Evolutionary conservation across 2,113 vertebrate species (phyloP), one percentile per base, ranked within the genome.

Genomic region (Cyprinodon brontotheroides): DNA sequence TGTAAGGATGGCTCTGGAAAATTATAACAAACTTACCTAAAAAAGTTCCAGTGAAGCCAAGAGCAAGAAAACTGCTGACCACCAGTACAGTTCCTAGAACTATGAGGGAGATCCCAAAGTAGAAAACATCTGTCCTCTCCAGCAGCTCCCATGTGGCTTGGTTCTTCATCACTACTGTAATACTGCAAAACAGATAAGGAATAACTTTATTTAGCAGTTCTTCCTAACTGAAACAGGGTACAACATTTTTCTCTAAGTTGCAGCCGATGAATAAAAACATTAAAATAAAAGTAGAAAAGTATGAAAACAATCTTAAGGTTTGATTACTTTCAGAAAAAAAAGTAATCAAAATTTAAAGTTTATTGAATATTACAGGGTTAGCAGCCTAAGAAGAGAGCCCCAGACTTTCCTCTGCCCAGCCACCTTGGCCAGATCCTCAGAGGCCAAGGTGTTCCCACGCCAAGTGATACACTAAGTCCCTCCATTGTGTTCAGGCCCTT

Each of bases 1-100:
- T 41, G 9, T 41, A 41, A 9, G 43, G 43, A 45, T 45, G 43
- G 11, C 43, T 10, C 43, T 45, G 43, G 9, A 20, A 29, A 57
- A 57, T 9, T 17, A n/a, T 69, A 39, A 63, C 11, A 63, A 14
- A 82, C 96, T 94, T 92, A 99, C 98, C 98, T 50, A 98, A 89
- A 91, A 98, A 99, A 0, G 98, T 99, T 9, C 98, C 98, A 0
- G 93, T 95, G 91, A 98, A 97, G 50, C 98, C 98, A 86, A 99
- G 91, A 0, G 95, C 95, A 3, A 96, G 83, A 93, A 97, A 99
- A 88, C 98, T 99, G 94, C 94, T 95, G 53, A 95, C 65, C n/a
- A 98, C 97, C 13, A 99, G 92, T 57, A 96, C 3, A 1, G 87
- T 88, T 37, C 98, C 98, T 0, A 92, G 0, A 1, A 86, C 92